Evolutionary conservation across 2,888 invertebrate genomes (phyloP), one percentile per base, ranked within the genome.

Genomic region (Eupithecia pulchellata): DNA sequence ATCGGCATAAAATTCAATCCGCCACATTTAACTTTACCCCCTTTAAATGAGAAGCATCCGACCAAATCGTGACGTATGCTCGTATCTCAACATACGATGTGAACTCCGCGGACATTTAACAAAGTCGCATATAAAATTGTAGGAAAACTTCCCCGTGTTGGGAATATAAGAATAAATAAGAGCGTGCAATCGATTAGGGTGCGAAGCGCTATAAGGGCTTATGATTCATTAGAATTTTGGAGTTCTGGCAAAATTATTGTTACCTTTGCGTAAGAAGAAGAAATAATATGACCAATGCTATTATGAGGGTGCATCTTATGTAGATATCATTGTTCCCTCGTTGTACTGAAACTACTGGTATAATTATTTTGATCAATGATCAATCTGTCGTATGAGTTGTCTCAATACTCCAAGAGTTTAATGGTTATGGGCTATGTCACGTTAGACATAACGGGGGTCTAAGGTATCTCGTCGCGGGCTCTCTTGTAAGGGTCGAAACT

Each of bases 21-120:
- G 82, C 79, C 80, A 81, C 85, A 85, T 87, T 82, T 77, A 85
- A 83, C 80, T 82, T 77, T 71, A 75, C 78, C 82, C 85, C 85
- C 82, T 75, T 75, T 76, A 79, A 82, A 81, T 72, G 71, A 74
- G 76, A 82, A 78, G 77, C 78, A 86, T 82, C 84, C 87, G 84
- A 84, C 84, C 78, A 78, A 84, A 84, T 81, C 77, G 77, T 71
- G 77, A 79, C 78, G 83, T 78, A 78, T 81, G 69, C 55, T 69
- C 42, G n/a, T 67, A 63, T 72, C 68, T 69, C 65, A n/a, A 67
- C 62, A 57, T 67, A 57, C 32, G 34, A 68, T 60, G 57, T 69
- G 58, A 39, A 71, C 52, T 62, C 20, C 25, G 36, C 64, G 77
- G 75, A 72, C 81, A 82, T 81, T 81, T 74, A 78, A 79, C 75